Conservation (phyloP, 2,888 invertebrate species). For the Caenorhabditis sp. region DNA sequence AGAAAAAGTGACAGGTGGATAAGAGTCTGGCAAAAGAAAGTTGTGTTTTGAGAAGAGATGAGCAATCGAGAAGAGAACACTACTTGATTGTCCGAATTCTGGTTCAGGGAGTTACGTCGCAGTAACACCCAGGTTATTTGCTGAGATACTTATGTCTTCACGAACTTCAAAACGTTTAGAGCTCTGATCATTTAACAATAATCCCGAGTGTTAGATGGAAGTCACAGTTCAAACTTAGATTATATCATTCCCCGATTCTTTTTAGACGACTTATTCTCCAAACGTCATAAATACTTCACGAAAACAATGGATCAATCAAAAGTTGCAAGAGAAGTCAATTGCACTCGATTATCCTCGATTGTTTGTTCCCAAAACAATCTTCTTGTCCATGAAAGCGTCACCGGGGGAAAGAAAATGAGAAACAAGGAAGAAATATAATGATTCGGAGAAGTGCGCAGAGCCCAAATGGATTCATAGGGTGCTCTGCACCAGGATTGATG, state of each 20-base stretch:
- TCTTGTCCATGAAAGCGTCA: conserved; percentile 36
- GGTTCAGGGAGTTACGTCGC: too few species aligned
- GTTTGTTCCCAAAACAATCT: conserved; percentile 19
- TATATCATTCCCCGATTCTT: too few species aligned
- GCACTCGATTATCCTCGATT: neutral
- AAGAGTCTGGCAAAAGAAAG: conserved; percentile 1
- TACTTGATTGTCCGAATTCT: neutral
- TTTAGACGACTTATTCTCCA: too few species aligned
- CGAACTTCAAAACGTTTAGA: too few species aligned
- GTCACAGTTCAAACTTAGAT: too few species aligned
- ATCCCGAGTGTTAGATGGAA: too few species aligned
- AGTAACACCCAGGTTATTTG: too few species aligned
- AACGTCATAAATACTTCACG: too few species aligned
- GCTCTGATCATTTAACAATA: too few species aligned
- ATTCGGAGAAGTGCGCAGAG: neutral
- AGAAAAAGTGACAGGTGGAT: conserved; percentile 37
- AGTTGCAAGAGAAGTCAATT: conserved; percentile 1
- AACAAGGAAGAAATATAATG: conserved; percentile 18
- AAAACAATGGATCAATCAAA: neutral
- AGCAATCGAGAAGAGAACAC: conserved; percentile 2
- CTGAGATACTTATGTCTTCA: too few species aligned
- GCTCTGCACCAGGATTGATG: conserved; percentile 34
- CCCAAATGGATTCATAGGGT: conserved; percentile 35
- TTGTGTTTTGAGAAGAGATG: conserved; percentile 25
- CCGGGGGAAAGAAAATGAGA: conserved; percentile 47